Base-by-base conservation (phyloP, 2,797 vertebrate genomes). In the Heliangelus exortis region DNA sequence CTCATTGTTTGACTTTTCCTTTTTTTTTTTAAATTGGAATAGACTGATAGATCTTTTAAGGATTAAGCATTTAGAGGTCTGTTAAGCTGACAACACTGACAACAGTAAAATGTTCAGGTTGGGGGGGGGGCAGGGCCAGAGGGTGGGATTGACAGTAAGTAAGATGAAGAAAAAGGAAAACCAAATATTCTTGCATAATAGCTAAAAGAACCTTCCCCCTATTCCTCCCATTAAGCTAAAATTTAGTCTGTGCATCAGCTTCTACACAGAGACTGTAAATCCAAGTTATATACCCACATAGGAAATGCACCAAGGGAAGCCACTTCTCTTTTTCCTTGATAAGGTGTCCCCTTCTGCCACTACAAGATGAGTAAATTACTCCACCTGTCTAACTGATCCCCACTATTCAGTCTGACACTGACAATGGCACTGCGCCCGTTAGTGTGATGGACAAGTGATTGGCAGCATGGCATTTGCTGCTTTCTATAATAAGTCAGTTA, bases 391-490 rank as follows among this genome's bases (percentile, higher is more conserved):
- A 94, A 93, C 91, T 94, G 91, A 96, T 97, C 93, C 83, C 92
- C 71, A 66, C 81, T 90, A 93, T 92, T 96, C 92, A 89, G 79
- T 53, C 68, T 89, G 92, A 94, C 89, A 95, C 74, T 96, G 95
- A 96, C 92, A 97, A 96, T 95, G 95, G 96, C 94, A 96, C 72
- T 93, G 95, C 92, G 96, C 95, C 96, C 96, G 91, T 96, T 97
- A 97, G 93, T 54, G 54, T 97, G 97, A 97, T 76, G 91, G 95
- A 94, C 92, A 96, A 95, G 83, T 93, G 93, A 97, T 88, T 97
- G 92, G 92, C 91, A 96, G 81, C 55, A 67, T 51, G 63, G 90
- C 69, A 95, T 88, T 97, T 96, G 65, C 55, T 69, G 76, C 53
- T 90, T 95, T 95, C 96, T 94, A 83, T 92, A 95, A 85, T 96